phyloP scores from a whole-genome alignment of 1,140 invertebrate genomes.

The Gryon sp. region DNA sequence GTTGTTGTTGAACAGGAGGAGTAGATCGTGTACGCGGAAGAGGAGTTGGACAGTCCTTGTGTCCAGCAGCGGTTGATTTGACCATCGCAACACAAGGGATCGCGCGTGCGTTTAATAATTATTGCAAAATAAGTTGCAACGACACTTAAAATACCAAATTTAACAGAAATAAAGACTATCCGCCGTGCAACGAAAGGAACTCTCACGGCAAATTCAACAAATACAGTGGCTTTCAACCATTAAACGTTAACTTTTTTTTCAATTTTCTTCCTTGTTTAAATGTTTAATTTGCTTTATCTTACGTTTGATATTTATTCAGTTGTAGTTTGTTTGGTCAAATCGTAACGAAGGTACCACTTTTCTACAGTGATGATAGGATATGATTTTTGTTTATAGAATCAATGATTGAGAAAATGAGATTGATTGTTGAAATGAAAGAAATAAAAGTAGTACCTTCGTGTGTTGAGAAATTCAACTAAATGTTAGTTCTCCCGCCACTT shows the following conservation, averaged over 20 bases:
- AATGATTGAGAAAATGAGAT: too few relatives aligned
- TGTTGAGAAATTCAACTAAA: constrained; percentile 25
- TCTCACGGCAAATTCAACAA: constrained; percentile 14
- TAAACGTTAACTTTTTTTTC: neutral
- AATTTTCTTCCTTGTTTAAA: too few relatives aligned
- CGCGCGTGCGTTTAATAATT: constrained; percentile 74
- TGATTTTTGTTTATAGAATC: too few relatives aligned
- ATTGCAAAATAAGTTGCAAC: constrained; percentile 76
- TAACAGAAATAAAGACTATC: constrained; percentile 25
- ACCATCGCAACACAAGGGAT: constrained; percentile 74
- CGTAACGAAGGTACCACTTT: constrained; percentile 30
- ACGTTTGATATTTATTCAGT: neutral
- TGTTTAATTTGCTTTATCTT: constrained; percentile 7
- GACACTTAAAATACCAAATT: constrained; percentile 49
- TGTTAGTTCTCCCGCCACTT: constrained; percentile 15
- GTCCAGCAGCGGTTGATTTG: constrained; percentile 77
- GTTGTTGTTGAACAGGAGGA: constrained; percentile 79
- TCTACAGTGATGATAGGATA: too few relatives aligned
- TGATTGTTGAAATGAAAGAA: neutral
- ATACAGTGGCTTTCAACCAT: constrained; percentile 1
- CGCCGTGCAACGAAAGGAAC: constrained; percentile 33
- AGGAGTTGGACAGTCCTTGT: constrained; percentile 93
- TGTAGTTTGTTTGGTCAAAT: constrained; percentile 34
- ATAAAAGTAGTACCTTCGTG: constrained; percentile 17
- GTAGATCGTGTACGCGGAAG: constrained; percentile 88